A percentile compares a stretch with the other conserved stretches of the same genome.
Evolutionary conservation across 2,113 vertebrate species (phyloP).

Genomic region (Scolopax mira): DNA sequence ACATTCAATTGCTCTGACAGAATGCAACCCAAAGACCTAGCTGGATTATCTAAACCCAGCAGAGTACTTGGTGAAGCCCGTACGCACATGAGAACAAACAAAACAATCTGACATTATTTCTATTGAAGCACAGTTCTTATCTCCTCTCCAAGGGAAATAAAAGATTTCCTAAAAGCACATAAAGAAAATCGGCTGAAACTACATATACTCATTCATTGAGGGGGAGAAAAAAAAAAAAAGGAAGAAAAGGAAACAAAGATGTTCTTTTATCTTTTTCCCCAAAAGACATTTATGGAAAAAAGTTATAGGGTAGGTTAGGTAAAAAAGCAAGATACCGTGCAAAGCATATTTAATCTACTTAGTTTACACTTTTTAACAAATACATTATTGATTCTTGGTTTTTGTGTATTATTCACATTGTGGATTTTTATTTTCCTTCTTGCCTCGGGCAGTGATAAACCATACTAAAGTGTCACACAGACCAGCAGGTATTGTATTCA

Average conservation of each 20-base stretch:
- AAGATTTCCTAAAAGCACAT: constrained; percentile 18
- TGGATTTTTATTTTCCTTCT: not conserved
- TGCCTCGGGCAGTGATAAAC: not conserved
- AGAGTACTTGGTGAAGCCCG: not conserved
- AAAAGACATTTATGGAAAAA: not conserved
- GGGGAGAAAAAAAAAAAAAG: not conserved
- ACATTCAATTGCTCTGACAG: not conserved
- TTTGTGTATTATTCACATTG: not conserved
- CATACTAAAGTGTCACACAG: not conserved
- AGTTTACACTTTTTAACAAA: constrained; percentile 8
- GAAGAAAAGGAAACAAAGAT: not conserved
- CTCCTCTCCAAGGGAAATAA: constrained; percentile 15
- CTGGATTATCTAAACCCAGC: constrained; percentile 33
- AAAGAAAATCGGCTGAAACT: constrained; percentile 11
- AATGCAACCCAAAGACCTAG: not conserved
- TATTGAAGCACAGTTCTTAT: not conserved
- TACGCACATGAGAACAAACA: not conserved
- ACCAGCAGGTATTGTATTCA: not conserved
- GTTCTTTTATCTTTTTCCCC: not conserved
- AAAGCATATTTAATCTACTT: not conserved
- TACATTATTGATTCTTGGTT: constrained; percentile 34
- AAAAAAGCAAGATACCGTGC: not conserved
- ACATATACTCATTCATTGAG: not conserved
- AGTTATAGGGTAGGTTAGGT: not conserved
- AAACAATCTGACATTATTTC: constrained; percentile 18